These are phyloP conservation scores for Micromys minutus DNA, from an alignment of 2,113 vertebrate species.

Conservation along the genomic window DNA sequence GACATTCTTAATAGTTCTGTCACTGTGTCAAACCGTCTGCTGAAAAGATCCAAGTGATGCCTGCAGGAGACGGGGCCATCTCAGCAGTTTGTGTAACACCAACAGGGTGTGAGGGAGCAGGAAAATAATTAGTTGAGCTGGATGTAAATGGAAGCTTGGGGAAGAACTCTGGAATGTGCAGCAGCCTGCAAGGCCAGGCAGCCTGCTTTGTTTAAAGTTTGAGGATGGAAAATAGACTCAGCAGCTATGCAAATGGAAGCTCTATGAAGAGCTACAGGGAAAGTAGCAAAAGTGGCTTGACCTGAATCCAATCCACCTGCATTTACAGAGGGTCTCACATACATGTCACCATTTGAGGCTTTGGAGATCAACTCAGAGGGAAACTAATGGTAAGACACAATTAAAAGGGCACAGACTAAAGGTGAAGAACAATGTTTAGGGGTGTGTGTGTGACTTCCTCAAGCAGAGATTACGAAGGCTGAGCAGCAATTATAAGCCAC, in stretches of 20 bases:
- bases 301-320: slow-evolving; percentile 32
- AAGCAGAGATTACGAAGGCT: background rate
- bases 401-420: background rate
- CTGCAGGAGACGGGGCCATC: background rate
- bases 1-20: slow-evolving; percentile 64
- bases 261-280: background rate
- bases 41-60: background rate
- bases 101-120: slow-evolving; percentile 27
- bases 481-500: background rate
- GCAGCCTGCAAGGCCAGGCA: background rate
- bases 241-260: slow-evolving; percentile 34
- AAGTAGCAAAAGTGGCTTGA: background rate
- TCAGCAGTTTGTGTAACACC: slow-evolving; percentile 10
- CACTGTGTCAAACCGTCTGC: background rate
- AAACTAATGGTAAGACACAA: slow-evolving; percentile 11
- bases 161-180: slow-evolving; percentile 19
- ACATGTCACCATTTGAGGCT: background rate
- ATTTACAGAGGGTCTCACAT: slow-evolving; percentile 51
- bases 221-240: slow-evolving; percentile 65
- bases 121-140: slow-evolving; percentile 65
- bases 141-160: slow-evolving; percentile 26
- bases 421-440: background rate
- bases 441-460: background rate
- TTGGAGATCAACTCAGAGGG: slow-evolving; percentile 17
- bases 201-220: background rate